phyloP scores from a whole-genome alignment of 2,113 vertebrate species.

The Rhombomys opimus region DNA sequence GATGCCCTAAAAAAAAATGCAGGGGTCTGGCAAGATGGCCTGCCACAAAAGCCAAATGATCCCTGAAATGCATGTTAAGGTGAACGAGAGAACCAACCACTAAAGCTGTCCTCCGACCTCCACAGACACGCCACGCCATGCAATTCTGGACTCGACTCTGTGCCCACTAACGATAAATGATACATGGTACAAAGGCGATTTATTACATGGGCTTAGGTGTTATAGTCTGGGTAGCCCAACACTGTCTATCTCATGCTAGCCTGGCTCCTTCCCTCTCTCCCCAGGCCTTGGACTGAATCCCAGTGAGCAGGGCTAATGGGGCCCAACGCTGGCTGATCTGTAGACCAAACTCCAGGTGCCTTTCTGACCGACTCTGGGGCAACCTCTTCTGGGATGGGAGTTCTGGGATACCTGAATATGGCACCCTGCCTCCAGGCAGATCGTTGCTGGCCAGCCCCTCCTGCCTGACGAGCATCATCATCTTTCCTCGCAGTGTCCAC shows the following conservation, averaged over 20 bases:
- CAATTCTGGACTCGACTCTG: background rate
- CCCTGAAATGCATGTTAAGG: background rate
- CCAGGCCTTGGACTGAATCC: background rate
- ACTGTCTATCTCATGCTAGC: background rate
- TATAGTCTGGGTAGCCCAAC: background rate
- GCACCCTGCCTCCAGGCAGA: no score
- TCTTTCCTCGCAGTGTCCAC: background rate
- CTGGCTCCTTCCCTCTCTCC: background rate
- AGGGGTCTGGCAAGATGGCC: background rate
- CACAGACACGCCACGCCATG: background rate
- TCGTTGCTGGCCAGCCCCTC: rapidly evolving
- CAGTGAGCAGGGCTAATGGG: background rate
- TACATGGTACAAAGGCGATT: background rate
- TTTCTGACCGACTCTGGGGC: rapidly evolving
- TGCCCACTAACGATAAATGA: background rate
- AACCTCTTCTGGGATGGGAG: background rate
- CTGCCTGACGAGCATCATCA: no score
- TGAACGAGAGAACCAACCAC: background rate
- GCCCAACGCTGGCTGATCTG: background rate
- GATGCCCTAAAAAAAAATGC: no score
- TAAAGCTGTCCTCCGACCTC: background rate
- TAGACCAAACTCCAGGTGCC: background rate
- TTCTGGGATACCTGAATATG: background rate
- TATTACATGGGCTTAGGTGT: background rate
- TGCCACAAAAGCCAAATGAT: background rate